phyloP scores from a whole-genome alignment of 2,797 vertebrate species.

The Falco novaeseelandiae region DNA sequence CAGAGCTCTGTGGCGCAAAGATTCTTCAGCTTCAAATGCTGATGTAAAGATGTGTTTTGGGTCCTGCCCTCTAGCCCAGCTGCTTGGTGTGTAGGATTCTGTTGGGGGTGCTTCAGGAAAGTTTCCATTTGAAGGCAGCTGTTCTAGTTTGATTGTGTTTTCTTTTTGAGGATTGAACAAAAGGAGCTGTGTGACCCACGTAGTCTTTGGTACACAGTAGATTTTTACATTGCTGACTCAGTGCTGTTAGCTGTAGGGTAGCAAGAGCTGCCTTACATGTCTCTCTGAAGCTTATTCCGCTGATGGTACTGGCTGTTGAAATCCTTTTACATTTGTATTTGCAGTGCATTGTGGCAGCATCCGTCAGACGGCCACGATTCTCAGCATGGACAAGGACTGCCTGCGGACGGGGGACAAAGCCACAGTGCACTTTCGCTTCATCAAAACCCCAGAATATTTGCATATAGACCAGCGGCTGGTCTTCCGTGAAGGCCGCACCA shows the following conservation, averaged over 20 bases:
- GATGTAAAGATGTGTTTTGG: background rate
- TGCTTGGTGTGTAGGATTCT: background rate
- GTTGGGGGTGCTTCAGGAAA: background rate
- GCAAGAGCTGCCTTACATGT: background rate
- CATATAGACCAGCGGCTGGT: constrained; percentile 93
- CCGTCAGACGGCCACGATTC: constrained; percentile 94
- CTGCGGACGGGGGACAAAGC: constrained; percentile 95
- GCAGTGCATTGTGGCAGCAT: constrained; percentile 91
- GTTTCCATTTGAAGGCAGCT: background rate
- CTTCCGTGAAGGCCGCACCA: constrained; percentile 94
- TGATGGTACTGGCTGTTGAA: background rate
- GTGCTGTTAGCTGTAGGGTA: background rate
- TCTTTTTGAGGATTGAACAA: background rate
- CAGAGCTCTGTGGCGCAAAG: background rate
- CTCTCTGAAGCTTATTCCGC: background rate
- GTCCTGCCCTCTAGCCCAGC: background rate
- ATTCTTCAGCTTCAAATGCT: background rate
- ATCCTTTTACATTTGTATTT: background rate
- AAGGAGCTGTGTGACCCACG: accelerated
- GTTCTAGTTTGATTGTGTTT: background rate
- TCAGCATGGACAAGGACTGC: constrained; percentile 96
- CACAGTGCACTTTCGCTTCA: constrained; percentile 95
- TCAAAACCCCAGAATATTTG: constrained; percentile 94
- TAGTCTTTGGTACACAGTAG: background rate
- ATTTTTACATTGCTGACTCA: background rate